Evolutionary conservation across 2,888 invertebrate genomes (phyloP).

Genomic region (Periphyllus acericola): DNA sequence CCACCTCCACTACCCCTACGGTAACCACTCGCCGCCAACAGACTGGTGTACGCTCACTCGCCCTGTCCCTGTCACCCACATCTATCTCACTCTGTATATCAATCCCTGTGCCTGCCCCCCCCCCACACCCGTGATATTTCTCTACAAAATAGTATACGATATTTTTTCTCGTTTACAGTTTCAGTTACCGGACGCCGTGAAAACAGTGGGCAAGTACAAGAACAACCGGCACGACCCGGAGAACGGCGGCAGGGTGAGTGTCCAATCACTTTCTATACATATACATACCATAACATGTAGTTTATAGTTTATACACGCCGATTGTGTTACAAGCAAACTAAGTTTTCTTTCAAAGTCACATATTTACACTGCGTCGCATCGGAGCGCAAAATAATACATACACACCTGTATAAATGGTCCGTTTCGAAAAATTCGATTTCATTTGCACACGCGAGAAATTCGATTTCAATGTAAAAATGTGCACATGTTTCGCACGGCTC

Average conservation of each 20-base stretch:
- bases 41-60: not conserved
- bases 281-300: not conserved
- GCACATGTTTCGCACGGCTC: not conserved
- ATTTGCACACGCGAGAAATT: not conserved
- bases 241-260: constrained; percentile 57
- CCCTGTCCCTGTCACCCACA: not conserved
- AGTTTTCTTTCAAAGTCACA: not conserved
- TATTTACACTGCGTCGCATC: too few relatives aligned
- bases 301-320: not conserved
- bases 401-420: not conserved
- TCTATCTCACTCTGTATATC: not conserved
- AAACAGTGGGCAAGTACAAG: constrained; percentile 56
- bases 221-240: constrained; percentile 57
- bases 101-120: not conserved
- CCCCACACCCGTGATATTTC: not conserved
- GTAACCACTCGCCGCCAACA: not conserved
- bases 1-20: too few relatives aligned
- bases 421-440: constrained; percentile 14
- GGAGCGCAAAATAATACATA: not conserved
- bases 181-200: constrained; percentile 56
- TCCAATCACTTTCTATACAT: not conserved
- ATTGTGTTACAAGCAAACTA: not conserved
- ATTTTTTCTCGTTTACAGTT: constrained; percentile 21
- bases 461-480: not conserved
- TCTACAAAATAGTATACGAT: not conserved